Conservation (phyloP, 1,140 invertebrate species). For the Drosophila lowei region DNA sequence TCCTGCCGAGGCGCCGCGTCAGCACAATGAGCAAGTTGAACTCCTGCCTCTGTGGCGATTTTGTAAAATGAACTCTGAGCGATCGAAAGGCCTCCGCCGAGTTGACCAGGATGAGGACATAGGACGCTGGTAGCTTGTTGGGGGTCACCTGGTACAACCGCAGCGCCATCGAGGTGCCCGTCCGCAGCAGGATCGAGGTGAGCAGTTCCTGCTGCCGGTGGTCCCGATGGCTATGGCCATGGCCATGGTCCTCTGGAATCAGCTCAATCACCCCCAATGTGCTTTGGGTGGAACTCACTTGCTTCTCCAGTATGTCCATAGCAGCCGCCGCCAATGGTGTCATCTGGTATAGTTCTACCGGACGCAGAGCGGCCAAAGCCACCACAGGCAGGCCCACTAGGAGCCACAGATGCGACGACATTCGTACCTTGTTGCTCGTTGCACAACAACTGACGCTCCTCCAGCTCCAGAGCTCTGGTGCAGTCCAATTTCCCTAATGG, state of each 20-base stretch:
- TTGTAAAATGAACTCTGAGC: constrained; percentile 41
- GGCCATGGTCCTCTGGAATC: background rate
- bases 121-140: constrained; percentile 23
- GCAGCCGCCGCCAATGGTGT: constrained; percentile 30
- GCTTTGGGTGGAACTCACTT: constrained; percentile 39
- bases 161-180: constrained; percentile 27
- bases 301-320: constrained; percentile 34
- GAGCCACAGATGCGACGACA: constrained; percentile 12
- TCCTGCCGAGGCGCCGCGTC: constrained; percentile 4
- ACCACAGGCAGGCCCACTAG: constrained; percentile 9
- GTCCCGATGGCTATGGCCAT: background rate
- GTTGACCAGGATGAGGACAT: constrained; percentile 57
- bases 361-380: constrained; percentile 20
- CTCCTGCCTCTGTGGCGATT: constrained; percentile 35
- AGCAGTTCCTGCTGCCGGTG: constrained; percentile 21
- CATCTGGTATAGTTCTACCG: background rate
- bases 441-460: background rate
- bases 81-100: constrained; percentile 36
- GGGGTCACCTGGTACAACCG: constrained; percentile 31
- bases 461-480: too few species aligned
- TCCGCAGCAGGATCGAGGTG: constrained; percentile 23
- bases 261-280: constrained; percentile 49
- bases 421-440: background rate
- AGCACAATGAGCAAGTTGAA: constrained; percentile 62
- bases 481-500: constrained; percentile 25